These are phyloP conservation scores for Bombus confusus DNA, from an alignment of 1,140 invertebrate species.

Conservation along the genomic window DNA sequence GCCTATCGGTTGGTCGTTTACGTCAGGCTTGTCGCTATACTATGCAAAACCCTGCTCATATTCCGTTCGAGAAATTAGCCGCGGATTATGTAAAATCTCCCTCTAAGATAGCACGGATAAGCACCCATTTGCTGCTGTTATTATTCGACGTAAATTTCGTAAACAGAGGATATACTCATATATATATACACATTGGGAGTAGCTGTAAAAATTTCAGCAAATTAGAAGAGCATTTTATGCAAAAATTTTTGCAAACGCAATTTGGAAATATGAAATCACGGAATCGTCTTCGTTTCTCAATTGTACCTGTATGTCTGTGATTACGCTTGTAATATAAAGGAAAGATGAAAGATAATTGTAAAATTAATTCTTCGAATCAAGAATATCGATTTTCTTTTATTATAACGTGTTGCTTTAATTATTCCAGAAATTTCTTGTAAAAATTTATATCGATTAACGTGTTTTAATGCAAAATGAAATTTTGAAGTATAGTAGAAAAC, in stretches of 20 bases:
- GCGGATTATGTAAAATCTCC: background rate
- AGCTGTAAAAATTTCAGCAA: background rate
- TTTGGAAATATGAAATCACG: background rate
- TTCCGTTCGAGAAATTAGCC: background rate
- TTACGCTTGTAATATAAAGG: no score
- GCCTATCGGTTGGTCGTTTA: constrained; percentile 70
- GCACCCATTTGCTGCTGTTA: background rate
- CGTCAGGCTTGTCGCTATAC: constrained; percentile 62
- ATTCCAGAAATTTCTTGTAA: background rate
- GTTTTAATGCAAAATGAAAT: background rate
- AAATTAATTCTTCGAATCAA: background rate
- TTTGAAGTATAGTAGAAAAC: background rate
- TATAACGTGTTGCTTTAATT: no score
- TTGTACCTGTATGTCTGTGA: no score
- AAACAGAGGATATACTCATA: background rate
- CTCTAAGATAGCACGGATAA: background rate
- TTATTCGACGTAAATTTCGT: background rate
- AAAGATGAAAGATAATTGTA: no score
- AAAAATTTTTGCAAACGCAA: background rate
- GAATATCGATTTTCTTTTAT: background rate
- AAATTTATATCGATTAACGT: background rate
- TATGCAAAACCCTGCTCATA: constrained; percentile 19
- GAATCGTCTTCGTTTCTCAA: no score
- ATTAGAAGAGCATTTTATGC: background rate
- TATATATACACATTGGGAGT: no score